Evolutionary conservation across 2,797 vertebrate genomes (phyloP).

Genomic region (Macropus fuliginosus): DNA sequence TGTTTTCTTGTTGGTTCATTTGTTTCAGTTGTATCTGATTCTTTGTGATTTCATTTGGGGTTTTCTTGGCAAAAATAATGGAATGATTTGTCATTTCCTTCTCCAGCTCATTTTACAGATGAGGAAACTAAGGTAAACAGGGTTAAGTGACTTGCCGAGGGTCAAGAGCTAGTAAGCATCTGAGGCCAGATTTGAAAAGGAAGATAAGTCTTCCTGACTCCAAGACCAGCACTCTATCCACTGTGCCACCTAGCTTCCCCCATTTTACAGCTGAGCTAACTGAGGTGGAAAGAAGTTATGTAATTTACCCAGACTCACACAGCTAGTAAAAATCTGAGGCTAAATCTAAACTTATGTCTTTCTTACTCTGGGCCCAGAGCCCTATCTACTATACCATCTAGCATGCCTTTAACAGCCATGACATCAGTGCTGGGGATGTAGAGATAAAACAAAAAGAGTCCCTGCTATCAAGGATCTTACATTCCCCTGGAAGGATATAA

Average conservation of each 20-base stretch:
- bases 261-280: not conserved
- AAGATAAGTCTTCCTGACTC: not conserved
- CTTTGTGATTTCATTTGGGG: not conserved
- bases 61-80: not conserved
- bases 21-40: not conserved
- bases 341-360: not conserved
- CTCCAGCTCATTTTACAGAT: not conserved
- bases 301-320: not conserved
- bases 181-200: not conserved
- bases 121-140: not conserved
- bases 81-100: not conserved
- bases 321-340: not conserved
- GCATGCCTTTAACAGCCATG: not conserved
- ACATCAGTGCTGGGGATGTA: not conserved
- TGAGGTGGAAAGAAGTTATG: not conserved
- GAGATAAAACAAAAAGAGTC: not conserved
- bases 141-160: not conserved
- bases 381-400: not conserved
- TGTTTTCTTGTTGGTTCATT: not conserved
- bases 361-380: not conserved
- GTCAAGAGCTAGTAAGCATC: not conserved
- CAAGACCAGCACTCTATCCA: not conserved
- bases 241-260: accelerated
- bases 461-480: not conserved
- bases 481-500: not conserved